Evolutionary conservation across 2,113 vertebrate species (phyloP).

Genomic region (Plotosus lineatus): DNA sequence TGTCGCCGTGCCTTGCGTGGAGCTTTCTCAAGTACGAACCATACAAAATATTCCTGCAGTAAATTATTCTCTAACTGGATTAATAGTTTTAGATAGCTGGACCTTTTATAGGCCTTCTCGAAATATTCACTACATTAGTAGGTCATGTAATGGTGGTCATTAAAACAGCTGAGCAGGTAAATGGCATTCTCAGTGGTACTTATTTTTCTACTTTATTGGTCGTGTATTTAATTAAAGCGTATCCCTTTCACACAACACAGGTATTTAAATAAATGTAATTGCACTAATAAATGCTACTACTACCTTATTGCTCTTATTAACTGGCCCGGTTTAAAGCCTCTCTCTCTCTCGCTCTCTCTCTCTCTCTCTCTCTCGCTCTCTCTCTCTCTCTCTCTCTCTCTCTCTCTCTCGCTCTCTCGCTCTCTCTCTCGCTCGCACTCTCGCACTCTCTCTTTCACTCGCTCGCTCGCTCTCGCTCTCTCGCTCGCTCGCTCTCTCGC

Average conservation of each 20-base stretch:
- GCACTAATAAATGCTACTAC: background rate
- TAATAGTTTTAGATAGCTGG: background rate
- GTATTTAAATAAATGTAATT: background rate
- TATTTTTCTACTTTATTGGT: background rate
- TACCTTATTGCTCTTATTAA: background rate
- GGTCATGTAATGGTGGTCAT: background rate
- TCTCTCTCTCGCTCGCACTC: background rate
- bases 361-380: background rate
- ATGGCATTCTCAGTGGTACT: background rate
- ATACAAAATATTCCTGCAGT: background rate
- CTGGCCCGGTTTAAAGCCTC: background rate
- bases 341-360: background rate
- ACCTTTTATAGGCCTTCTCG: background rate
- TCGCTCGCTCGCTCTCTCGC: background rate
- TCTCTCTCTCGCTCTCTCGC: background rate
- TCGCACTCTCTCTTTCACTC: background rate
- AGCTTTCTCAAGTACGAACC: slow-evolving; percentile 94
- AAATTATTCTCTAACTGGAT: background rate
- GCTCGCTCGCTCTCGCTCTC: background rate
- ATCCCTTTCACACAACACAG: background rate
- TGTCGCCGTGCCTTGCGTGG: slow-evolving; percentile 94
- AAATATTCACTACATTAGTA: background rate
- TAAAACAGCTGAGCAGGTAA: background rate
- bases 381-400: background rate
- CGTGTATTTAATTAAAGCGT: background rate